These are phyloP conservation scores for Drosophila melanica DNA, from an alignment of 1,140 invertebrate species.

Conservation along the genomic window DNA sequence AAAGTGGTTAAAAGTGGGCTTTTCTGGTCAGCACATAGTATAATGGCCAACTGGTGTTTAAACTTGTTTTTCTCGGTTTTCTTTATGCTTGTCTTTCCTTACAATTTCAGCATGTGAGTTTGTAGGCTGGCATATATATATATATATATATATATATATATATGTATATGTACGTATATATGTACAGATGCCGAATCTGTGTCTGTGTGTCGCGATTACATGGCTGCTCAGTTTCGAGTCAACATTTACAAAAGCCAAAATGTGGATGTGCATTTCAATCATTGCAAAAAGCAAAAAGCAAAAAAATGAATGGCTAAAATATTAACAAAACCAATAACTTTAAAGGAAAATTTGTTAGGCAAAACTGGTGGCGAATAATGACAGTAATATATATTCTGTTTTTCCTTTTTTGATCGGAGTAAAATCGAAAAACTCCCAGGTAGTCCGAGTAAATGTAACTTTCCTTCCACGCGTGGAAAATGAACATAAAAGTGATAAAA, in stretches of 20 bases:
- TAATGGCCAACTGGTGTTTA: background rate
- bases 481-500: no score
- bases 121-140: background rate
- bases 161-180: background rate
- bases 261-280: background rate
- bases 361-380: no score
- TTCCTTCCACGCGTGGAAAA: no score
- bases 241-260: constrained; percentile 3
- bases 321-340: no score
- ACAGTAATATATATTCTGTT: no score
- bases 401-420: no score
- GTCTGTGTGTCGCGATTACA: constrained; percentile 15
- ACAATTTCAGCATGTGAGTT: background rate
- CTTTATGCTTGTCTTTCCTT: constrained; percentile 11
- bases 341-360: no score
- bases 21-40: background rate
- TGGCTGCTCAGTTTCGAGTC: background rate
- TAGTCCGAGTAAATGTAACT: no score
- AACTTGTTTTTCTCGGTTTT: constrained; percentile 16
- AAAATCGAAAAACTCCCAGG: no score
- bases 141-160: background rate
- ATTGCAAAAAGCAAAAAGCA: background rate
- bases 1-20: no score
- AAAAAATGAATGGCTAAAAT: no score
- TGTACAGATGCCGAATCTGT: constrained; percentile 9